Evolutionary conservation across 2,113 vertebrate genomes (phyloP), one percentile per base, ranked within the genome.

Genomic region (Sapajus apella): DNA sequence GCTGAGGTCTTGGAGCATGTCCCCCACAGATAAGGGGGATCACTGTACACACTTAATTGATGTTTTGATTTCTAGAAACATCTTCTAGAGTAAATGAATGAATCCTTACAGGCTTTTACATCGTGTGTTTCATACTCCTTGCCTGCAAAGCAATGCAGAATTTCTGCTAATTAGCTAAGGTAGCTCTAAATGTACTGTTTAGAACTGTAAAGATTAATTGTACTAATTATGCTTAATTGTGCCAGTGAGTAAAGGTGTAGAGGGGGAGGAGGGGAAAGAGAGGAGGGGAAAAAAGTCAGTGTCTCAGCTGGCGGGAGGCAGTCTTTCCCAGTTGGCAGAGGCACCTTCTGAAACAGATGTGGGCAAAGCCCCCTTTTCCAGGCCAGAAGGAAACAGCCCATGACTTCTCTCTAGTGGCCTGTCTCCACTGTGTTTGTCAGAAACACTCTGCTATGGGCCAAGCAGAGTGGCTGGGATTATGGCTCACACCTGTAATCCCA

Each of bases 81-180:
- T n/a, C 83, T 97, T 87, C 25, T 43, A 45, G 88, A 84, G 45
- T 77, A 82, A 87, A 85, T 72, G 14, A 88, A 90, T 85, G 68
- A 79, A 87, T 84, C 17, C 40, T 94, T 72, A 79, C 4, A 80
- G 64, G 21, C 32, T 92, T 45, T 79, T 27, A 40, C 25, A 17
- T 70, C 23, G 6, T 64, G 32, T 90, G 83, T 89, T 79, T 47
- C 73, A 52, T 32, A 68, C 12, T 82, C 40, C 12, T 40, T 82
- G 55, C 90, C 76, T 25, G 8, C n/a, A 77, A 75, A 82, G 35
- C 66, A 68, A 91, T 32, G 66, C 25, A 75, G 45, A 87, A 88
- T 55, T 86, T 80, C 73, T 23, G 37, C 61, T 83, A 45, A 84
- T 91, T 64, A 80, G 80, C 52, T 35, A 90, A 35, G 40, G 18